Evolutionary conservation across 2,113 vertebrate genomes (phyloP).

Genomic region (Ariopsis seemanni): DNA sequence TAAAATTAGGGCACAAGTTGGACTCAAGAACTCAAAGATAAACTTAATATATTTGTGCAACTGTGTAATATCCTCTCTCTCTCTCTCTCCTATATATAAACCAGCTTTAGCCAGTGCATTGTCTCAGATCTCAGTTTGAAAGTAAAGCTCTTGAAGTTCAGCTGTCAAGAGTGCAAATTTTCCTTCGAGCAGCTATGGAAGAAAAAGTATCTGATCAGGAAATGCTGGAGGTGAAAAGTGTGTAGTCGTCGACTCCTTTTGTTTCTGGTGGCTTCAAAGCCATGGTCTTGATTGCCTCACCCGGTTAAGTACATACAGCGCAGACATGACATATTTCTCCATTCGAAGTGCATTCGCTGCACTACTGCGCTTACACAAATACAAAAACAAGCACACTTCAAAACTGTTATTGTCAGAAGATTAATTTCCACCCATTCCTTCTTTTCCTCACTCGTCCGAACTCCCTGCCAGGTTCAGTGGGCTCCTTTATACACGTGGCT

Average conservation of each 20-base stretch:
- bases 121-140: neutral
- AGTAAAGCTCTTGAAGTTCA: neutral
- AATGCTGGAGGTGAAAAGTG: slow-evolving; percentile 6
- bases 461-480: slow-evolving; percentile 64
- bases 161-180: neutral
- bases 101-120: too few relatives aligned
- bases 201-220: slow-evolving; percentile 18
- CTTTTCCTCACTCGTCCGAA: slow-evolving; percentile 58
- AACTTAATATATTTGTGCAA: too few relatives aligned
- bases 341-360: neutral
- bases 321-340: slow-evolving; percentile 38
- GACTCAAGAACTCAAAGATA: too few relatives aligned
- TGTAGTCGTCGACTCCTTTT: slow-evolving; percentile 13
- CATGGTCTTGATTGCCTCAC: slow-evolving; percentile 21
- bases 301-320: slow-evolving; percentile 35
- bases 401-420: slow-evolving; percentile 60
- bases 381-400: slow-evolving; percentile 54
- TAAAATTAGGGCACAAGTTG: too few relatives aligned
- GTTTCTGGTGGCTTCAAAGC: slow-evolving; percentile 36
- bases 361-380: slow-evolving; percentile 48
- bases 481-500: slow-evolving; percentile 67
- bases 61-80: too few relatives aligned
- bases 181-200: neutral
- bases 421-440: slow-evolving; percentile 50
- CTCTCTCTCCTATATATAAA: too few relatives aligned